These are phyloP conservation scores for Nowickia ferox DNA, from an alignment of 2,888 invertebrate species.

Conservation along the genomic window DNA sequence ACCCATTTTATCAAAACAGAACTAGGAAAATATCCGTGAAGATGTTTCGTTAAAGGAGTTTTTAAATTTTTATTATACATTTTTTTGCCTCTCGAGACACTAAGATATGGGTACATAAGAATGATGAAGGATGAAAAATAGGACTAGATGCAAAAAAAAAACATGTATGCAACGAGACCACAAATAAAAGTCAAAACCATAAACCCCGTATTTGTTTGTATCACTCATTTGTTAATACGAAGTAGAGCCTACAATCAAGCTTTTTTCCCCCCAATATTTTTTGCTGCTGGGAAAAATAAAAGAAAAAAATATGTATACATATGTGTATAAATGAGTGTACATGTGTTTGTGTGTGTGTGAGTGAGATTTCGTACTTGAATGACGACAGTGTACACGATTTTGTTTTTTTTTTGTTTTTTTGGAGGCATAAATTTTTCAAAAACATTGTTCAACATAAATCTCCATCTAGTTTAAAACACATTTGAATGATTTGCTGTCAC, in stretches of 20 bases:
- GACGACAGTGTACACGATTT: neutral
- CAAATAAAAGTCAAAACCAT: conserved; percentile 66
- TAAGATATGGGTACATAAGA: conserved; percentile 32
- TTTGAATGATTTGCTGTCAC: conserved; percentile 63
- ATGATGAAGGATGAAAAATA: conserved; percentile 14
- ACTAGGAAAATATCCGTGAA: conserved; percentile 52
- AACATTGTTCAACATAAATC: conserved; percentile 55
- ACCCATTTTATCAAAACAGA: conserved; percentile 29
- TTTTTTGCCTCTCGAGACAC: conserved; percentile 22
- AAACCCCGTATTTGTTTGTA: conserved; percentile 38
- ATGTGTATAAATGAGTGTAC: neutral
- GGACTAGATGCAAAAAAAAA: conserved; percentile 21
- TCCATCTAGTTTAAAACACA: conserved; percentile 47
- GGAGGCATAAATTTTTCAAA: conserved; percentile 26
- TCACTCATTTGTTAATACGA: conserved; percentile 6
- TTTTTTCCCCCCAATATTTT: conserved; percentile 21
- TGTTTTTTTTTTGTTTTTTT: neutral
- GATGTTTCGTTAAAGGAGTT: conserved; percentile 54
- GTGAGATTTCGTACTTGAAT: conserved; percentile 10
- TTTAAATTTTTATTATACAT: conserved; percentile 22
- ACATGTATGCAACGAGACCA: conserved; percentile 58
- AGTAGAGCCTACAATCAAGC: neutral
- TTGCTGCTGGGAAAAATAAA: neutral
- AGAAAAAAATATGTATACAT: neutral
- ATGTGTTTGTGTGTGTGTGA: neutral